Conservation (phyloP, 2,888 invertebrate genomes). For the Dicycla oo region DNA sequence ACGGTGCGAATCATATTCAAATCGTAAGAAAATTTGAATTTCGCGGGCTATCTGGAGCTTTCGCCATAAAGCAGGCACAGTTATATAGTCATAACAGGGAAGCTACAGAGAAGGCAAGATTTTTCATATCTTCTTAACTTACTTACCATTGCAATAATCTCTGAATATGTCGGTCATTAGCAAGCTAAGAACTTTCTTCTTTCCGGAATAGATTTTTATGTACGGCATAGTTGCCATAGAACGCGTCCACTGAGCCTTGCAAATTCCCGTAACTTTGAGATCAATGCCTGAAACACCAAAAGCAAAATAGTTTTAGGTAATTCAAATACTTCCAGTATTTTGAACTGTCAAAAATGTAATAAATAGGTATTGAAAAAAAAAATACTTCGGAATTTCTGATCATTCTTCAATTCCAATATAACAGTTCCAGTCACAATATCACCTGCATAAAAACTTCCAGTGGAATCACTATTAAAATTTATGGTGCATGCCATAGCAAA, state of each 20-base stretch:
- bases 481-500: slow-evolving; percentile 79
- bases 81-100: background rate
- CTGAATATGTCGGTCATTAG: slow-evolving; percentile 75
- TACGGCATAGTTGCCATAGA: slow-evolving; percentile 81
- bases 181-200: slow-evolving; percentile 76
- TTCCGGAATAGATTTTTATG: slow-evolving; percentile 82
- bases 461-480: slow-evolving; percentile 79
- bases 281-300: slow-evolving; percentile 76
- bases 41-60: no score
- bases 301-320: background rate
- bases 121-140: background rate
- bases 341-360: background rate
- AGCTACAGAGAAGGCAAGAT: background rate
- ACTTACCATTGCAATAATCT: slow-evolving; percentile 69
- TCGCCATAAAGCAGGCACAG: background rate
- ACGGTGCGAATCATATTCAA: no score
- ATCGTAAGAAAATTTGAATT: no score
- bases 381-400: slow-evolving; percentile 79
- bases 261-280: slow-evolving; percentile 78
- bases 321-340: background rate
- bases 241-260: slow-evolving; percentile 84
- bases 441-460: slow-evolving; percentile 81
- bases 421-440: slow-evolving; percentile 84
- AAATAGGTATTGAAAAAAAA: background rate
- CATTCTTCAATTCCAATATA: slow-evolving; percentile 78